Conservation (phyloP, 2,797 vertebrate genomes). For the Sphenopsis melanotis region DNA sequence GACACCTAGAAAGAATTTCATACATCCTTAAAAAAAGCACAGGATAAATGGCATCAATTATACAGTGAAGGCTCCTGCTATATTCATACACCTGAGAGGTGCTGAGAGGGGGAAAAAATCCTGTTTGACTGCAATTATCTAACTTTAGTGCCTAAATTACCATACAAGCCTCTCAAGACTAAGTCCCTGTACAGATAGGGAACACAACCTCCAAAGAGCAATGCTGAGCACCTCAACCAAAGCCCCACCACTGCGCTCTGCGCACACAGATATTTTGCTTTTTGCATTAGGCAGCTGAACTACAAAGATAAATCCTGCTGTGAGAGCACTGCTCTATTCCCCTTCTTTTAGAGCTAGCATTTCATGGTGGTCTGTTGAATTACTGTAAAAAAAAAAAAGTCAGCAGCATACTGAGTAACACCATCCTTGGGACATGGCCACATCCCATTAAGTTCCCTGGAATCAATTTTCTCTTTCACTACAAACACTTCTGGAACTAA, state of each 20-base stretch:
- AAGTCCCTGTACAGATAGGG: not conserved
- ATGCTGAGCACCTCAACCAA: not conserved
- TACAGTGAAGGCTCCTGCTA: not conserved
- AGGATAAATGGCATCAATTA: not conserved
- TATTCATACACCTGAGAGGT: not conserved
- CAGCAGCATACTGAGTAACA: not conserved
- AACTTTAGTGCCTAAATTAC: not conserved
- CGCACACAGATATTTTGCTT: not conserved
- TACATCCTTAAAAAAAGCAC: not conserved
- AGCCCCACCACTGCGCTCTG: not conserved
- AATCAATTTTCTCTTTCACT: not conserved
- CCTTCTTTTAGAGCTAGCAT: not conserved
- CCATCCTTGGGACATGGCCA: not conserved
- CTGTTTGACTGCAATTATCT: not conserved
- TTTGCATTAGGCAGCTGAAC: not conserved
- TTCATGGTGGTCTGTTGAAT: not conserved
- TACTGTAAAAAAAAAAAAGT: not conserved
- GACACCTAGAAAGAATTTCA: not conserved
- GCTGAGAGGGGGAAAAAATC: not conserved
- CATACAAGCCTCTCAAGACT: not conserved
- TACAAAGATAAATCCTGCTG: not conserved
- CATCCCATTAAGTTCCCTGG: rapidly evolving
- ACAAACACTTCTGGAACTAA: not conserved
- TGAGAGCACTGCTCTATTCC: not conserved
- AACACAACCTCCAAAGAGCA: not conserved